These are phyloP conservation scores for Stichopus chloronotus DNA, from an alignment of 35 echinoderm and acorn worm species.

Conservation along the genomic window DNA sequence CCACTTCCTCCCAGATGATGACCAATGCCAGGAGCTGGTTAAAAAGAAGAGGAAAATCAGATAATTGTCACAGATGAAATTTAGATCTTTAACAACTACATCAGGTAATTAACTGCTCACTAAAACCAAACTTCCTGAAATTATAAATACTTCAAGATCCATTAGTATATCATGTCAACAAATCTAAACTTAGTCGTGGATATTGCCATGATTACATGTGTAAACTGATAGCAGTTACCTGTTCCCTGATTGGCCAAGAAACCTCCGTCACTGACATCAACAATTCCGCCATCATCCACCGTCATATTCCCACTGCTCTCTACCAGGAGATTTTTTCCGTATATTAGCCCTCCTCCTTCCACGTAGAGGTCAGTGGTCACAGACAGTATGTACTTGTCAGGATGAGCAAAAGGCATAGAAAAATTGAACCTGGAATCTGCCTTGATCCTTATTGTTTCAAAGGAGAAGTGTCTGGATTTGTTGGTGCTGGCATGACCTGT, in stretches of 20 bases:
- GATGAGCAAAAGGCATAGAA: constrained; percentile 74
- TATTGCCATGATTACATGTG: too few species aligned
- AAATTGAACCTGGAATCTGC: constrained; percentile 68
- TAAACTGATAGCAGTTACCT: constrained; percentile 52
- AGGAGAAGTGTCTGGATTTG: neutral
- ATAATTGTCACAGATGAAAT: neutral
- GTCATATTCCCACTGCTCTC: constrained; percentile 69
- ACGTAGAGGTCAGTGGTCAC: constrained; percentile 58
- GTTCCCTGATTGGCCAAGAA: constrained; percentile 66
- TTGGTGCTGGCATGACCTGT: constrained; percentile 31
- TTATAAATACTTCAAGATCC: too few species aligned
- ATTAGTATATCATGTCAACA: too few species aligned
- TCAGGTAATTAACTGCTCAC: too few species aligned
- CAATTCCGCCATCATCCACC: constrained; percentile 88
- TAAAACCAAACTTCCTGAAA: too few species aligned
- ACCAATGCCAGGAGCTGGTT: constrained; percentile 68
- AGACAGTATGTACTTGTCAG: constrained; percentile 62
- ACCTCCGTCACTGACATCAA: constrained; percentile 85
- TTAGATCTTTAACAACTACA: neutral
- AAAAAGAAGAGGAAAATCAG: constrained; percentile 13
- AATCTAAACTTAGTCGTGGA: too few species aligned
- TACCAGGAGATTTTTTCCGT: constrained; percentile 71
- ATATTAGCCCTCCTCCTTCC: constrained; percentile 85
- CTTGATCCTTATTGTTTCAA: constrained; percentile 69
- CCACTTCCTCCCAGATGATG: constrained; percentile 77